Conservation (phyloP, 2,113 vertebrate genomes). For the zebrafish (Danio rerio) region GRCz12tu NC_133184.1:41749001-41749500, state of each 20-base stretch:
- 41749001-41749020: no score
- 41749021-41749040: no score
- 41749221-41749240: neutral
- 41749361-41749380: conserved; percentile 43
- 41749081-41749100: no score
- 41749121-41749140: no score
- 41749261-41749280: neutral
- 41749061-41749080: no score
- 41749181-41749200: no score
- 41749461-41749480: neutral
- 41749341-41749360: neutral
- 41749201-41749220: neutral
- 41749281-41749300: neutral
- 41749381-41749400: conserved; percentile 59
- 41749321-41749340: conserved; percentile 30
- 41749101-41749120: no score
- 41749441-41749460: conserved; percentile 43
- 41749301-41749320: neutral
- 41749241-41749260: neutral
- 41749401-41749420: conserved; percentile 62
- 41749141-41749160: no score
- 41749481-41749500: neutral
- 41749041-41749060: no score
- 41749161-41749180: no score
- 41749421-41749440: conserved; percentile 50